These are phyloP conservation scores for Zaprionus inermis DNA, from an alignment of 1,140 invertebrate genomes.

Conservation along the genomic window DNA sequence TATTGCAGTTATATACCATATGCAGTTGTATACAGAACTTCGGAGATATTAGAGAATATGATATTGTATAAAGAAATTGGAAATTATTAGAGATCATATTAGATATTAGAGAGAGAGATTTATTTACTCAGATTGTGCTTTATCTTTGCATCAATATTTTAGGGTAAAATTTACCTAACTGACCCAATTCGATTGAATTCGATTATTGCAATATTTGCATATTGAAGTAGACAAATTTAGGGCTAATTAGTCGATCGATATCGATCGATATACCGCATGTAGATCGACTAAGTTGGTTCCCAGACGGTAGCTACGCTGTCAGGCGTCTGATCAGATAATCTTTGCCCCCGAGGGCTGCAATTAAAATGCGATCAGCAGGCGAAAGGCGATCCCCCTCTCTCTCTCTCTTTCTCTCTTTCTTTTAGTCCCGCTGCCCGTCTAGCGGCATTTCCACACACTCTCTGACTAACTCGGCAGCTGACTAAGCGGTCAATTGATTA, in stretches of 20 bases:
- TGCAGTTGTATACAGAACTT: background rate
- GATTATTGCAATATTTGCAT: constrained; percentile 75
- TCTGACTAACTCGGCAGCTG: constrained; percentile 28
- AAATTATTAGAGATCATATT: too few relatives aligned
- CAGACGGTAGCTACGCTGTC: constrained; percentile 42
- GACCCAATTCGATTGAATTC: too few relatives aligned
- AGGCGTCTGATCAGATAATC: constrained; percentile 36
- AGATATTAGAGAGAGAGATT: background rate
- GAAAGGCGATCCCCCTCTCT: constrained; percentile 1
- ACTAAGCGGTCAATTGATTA: constrained; percentile 29
- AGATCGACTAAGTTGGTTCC: constrained; percentile 6
- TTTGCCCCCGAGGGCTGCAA: constrained; percentile 52
- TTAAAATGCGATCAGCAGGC: constrained; percentile 74
- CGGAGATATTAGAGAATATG: too few relatives aligned
- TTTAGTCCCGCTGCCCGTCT: background rate
- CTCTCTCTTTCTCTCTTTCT: background rate
- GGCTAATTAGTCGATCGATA: constrained; percentile 57
- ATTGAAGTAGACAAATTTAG: constrained; percentile 71
- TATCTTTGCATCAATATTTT: background rate
- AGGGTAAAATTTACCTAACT: background rate
- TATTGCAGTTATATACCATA: background rate
- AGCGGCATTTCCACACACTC: background rate
- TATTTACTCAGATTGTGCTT: constrained; percentile 3
- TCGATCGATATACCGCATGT: background rate
- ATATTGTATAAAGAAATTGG: too few relatives aligned